Evolutionary conservation across 2,888 invertebrate species (phyloP).

Genomic region (Tenthredo distinguenda): DNA sequence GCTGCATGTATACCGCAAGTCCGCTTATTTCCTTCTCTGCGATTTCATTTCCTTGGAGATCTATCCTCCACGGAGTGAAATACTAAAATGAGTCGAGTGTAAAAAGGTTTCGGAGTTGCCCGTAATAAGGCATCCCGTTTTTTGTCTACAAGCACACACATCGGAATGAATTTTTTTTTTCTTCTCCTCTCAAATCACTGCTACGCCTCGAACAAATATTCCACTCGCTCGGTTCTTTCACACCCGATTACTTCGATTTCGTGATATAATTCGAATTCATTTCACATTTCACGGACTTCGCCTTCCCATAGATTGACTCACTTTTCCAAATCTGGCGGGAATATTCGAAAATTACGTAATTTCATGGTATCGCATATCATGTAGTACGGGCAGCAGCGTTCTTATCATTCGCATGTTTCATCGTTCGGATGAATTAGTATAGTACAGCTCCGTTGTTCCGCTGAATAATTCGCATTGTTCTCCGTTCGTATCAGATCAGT

Average conservation of each 20-base stretch:
- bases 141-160: background rate
- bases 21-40: background rate
- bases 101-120: background rate
- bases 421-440: background rate
- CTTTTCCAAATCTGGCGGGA: too few relatives aligned
- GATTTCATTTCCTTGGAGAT: background rate
- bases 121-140: background rate
- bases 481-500: conserved; percentile 7
- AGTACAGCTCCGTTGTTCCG: background rate
- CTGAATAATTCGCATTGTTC: conserved; percentile 30
- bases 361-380: too few relatives aligned
- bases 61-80: background rate
- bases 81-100: background rate
- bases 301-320: too few relatives aligned
- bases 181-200: background rate
- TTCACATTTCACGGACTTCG: too few relatives aligned
- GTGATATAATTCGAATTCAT: too few relatives aligned
- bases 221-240: background rate
- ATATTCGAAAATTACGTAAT: too few relatives aligned
- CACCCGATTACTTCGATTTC: too few relatives aligned
- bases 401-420: background rate
- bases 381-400: background rate
- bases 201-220: background rate
- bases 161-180: background rate
- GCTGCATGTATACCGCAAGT: background rate